These are phyloP conservation scores for Parapristionchus giblindavisi DNA, from an alignment of 2,888 invertebrate genomes.

Conservation along the genomic window DNA sequence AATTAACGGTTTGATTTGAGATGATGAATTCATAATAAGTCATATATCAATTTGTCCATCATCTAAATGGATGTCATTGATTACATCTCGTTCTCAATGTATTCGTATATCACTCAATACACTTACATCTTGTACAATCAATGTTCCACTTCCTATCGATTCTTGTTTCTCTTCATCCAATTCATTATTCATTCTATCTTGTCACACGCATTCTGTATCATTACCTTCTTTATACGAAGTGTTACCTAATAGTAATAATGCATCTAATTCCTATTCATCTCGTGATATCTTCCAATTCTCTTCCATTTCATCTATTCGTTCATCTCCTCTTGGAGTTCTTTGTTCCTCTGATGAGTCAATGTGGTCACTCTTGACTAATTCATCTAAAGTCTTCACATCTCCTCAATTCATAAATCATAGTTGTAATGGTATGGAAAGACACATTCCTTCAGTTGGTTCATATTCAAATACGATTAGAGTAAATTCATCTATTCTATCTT, in stretches of 20 bases:
- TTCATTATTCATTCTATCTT: constrained; percentile 12
- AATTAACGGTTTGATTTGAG: not conserved
- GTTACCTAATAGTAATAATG: not conserved
- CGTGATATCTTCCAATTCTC: constrained; percentile 18
- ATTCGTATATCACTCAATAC: constrained; percentile 38
- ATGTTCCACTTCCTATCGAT: constrained; percentile 23
- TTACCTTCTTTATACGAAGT: not conserved
- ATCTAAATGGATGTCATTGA: not conserved
- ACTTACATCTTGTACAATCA: constrained; percentile 39
- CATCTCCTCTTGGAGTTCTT: constrained; percentile 21
- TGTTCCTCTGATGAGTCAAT: constrained; percentile 9
- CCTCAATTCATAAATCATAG: not conserved
- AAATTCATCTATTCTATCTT: not conserved
- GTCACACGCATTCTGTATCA: not conserved
- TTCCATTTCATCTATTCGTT: constrained; percentile 3
- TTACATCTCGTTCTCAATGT: constrained; percentile 22
- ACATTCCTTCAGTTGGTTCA: constrained; percentile 7
- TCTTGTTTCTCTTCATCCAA: constrained; percentile 11
- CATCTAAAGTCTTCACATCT: constrained; percentile 1
- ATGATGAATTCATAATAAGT: not conserved
- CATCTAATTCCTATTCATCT: constrained; percentile 8
- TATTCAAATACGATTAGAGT: not conserved
- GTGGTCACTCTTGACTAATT: not conserved
- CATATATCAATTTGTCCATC: not conserved
- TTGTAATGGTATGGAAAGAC: not conserved